Conservation (phyloP, 2,113 vertebrate species). For the Alethe castanea region DNA sequence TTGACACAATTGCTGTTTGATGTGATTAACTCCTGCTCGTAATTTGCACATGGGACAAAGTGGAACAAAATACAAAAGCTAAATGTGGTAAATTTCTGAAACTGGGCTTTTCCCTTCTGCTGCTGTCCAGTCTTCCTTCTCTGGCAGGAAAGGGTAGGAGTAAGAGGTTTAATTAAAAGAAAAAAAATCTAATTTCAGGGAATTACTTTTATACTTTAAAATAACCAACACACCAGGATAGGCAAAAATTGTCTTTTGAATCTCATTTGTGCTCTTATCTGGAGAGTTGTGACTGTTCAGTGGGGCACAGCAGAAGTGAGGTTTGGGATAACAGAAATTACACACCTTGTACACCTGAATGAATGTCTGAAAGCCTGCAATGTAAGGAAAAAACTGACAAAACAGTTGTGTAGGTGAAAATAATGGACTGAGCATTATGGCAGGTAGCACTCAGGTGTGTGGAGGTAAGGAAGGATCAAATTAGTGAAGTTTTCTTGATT, state of each 20-base stretch:
- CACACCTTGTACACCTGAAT: background rate
- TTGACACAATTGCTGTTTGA: background rate
- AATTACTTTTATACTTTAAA: background rate
- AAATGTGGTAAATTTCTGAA: background rate
- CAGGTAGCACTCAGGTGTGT: background rate
- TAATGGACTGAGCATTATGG: background rate
- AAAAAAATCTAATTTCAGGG: background rate
- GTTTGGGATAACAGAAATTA: background rate
- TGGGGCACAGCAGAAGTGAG: background rate
- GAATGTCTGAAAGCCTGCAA: background rate
- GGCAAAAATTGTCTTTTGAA: background rate
- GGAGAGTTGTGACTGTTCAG: background rate
- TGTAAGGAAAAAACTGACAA: background rate
- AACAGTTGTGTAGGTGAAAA: background rate
- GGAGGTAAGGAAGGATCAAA: background rate
- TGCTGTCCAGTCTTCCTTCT: background rate
- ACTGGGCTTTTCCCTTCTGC: background rate
- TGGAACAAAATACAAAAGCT: background rate
- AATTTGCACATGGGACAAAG: background rate
- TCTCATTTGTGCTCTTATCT: accelerated
- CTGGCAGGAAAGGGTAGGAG: background rate
- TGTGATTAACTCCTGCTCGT: background rate
- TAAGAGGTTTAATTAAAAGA: background rate
- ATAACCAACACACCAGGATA: background rate
- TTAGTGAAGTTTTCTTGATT: background rate